phyloP scores from a whole-genome alignment of 2,113 vertebrate species.

The Eurypyga helias region DNA sequence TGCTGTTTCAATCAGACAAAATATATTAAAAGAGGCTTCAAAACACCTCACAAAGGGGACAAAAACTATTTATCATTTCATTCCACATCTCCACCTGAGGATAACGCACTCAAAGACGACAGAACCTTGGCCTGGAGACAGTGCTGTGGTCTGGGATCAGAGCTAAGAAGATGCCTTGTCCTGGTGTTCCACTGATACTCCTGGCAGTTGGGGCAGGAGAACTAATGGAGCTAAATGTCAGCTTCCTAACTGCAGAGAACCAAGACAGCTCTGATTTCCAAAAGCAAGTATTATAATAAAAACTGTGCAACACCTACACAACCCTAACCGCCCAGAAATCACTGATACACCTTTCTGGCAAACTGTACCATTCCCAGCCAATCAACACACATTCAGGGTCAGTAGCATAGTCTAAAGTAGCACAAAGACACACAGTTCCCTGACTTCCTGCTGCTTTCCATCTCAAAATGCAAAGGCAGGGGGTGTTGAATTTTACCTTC shows the following conservation, averaged over 20 bases:
- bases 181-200: neutral
- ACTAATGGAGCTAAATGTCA: neutral
- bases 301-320: rapidly evolving
- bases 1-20: neutral
- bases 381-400: neutral
- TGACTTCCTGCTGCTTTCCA: neutral
- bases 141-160: neutral
- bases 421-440: neutral
- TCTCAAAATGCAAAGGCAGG: neutral
- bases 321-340: neutral
- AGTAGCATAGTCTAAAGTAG: neutral
- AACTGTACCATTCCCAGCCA: neutral
- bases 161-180: neutral
- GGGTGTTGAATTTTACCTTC: neutral
- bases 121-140: neutral
- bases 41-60: neutral
- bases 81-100: neutral
- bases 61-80: neutral
- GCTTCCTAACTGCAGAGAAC: neutral
- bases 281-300: neutral
- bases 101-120: neutral
- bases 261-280: neutral
- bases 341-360: neutral
- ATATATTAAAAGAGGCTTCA: neutral
- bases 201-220: neutral